Percentiles rank a stretch among this genome's conserved stretches.
Evolutionary conservation across 1,140 invertebrate genomes (phyloP).

Genomic region (Papilio glaucus): DNA sequence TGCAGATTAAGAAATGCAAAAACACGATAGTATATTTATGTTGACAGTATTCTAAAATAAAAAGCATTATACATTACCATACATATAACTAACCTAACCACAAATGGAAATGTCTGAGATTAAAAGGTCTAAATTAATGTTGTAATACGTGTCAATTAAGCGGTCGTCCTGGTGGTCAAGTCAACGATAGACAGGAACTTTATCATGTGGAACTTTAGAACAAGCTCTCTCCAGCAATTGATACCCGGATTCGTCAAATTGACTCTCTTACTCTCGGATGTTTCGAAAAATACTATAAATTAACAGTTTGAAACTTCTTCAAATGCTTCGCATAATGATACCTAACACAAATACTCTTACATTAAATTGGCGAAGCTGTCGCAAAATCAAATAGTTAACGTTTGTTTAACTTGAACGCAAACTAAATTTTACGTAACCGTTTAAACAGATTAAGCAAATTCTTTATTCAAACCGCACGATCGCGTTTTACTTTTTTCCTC

Average conservation of each 20-base stretch:
- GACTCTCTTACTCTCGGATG: too few species aligned
- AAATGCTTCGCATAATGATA: not conserved
- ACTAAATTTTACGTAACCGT: constrained; percentile 27
- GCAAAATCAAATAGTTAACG: constrained; percentile 20
- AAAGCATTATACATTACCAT: too few species aligned
- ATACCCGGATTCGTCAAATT: too few species aligned
- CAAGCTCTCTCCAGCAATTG: not conserved
- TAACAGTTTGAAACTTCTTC: too few species aligned
- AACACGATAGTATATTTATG: too few species aligned
- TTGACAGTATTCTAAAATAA: too few species aligned
- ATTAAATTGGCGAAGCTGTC: not conserved
- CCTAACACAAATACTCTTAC: not conserved
- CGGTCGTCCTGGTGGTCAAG: not conserved
- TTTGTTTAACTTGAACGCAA: constrained; percentile 2
- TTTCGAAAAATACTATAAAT: too few species aligned
- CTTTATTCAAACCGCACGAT: constrained; percentile 33
- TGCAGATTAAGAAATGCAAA: too few species aligned
- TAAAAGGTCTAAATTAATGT: too few species aligned
- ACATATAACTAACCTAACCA: too few species aligned
- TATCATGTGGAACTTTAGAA: not conserved
- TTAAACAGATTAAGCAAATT: constrained; percentile 32
- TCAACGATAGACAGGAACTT: not conserved
- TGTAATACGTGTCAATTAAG: too few species aligned
- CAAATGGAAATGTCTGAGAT: too few species aligned
- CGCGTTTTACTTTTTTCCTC: constrained; percentile 32